phyloP scores from a whole-genome alignment of 2,797 vertebrate genomes.

The Chaetodon trifasciatus region DNA sequence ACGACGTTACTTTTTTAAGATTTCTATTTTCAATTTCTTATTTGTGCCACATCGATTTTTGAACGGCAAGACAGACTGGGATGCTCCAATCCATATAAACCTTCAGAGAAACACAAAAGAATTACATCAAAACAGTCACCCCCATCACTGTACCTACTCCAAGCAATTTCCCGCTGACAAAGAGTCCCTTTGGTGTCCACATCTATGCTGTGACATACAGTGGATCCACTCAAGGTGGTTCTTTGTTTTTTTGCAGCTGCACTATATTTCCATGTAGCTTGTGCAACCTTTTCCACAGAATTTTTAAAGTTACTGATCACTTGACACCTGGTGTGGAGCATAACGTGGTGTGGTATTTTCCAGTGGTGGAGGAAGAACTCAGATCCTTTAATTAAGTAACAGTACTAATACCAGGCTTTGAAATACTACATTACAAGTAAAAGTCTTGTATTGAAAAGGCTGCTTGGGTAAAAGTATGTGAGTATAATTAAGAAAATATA shows the following conservation, averaged over 20 bases:
- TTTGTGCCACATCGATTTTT: conserved; percentile 10
- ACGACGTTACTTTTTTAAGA: not conserved
- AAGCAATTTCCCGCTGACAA: not conserved
- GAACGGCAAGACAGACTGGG: not conserved
- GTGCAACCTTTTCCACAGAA: not conserved
- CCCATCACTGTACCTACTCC: not conserved
- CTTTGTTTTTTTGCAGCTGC: not conserved
- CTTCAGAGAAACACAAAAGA: conserved; percentile 17
- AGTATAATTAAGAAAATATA: too few relatives aligned
- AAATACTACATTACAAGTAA: not conserved
- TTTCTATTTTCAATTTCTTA: not conserved
- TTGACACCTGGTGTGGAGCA: too few relatives aligned
- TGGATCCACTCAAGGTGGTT: not conserved
- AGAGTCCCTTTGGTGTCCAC: not conserved
- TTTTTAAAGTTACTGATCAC: not conserved
- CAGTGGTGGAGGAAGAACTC: too few relatives aligned
- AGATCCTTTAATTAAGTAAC: too few relatives aligned
- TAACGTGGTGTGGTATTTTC: too few relatives aligned
- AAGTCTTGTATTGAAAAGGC: not conserved
- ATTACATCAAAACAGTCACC: not conserved
- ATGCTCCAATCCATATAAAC: not conserved
- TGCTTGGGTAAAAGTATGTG: too few relatives aligned
- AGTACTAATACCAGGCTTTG: too few relatives aligned
- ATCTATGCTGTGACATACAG: not conserved
- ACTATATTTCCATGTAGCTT: not conserved